Conservation (phyloP, 2,797 vertebrate genomes). For the Yasuhikotakia modesta region DNA sequence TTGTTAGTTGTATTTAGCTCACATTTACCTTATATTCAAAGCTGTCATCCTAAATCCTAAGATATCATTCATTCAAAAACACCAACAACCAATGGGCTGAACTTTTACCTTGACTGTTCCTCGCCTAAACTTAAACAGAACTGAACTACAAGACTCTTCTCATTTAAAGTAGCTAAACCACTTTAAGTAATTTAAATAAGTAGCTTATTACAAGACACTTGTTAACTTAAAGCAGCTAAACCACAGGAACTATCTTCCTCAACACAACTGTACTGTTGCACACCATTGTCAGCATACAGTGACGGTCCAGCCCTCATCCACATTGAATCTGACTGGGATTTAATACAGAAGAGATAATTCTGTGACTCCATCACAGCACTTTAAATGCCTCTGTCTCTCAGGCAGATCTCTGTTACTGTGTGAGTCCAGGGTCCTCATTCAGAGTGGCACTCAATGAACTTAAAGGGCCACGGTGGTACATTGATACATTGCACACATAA, state of each 20-base stretch:
- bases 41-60: no score
- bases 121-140: not conserved
- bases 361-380: conserved; percentile 49
- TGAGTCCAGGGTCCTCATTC: conserved; percentile 67
- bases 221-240: not conserved
- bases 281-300: not conserved
- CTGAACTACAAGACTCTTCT: not conserved
- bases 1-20: no score
- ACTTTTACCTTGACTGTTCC: no score
- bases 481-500: conserved; percentile 66
- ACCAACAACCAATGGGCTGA: not conserved
- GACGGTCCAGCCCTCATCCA: conserved; percentile 26
- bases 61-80: not conserved
- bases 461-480: conserved; percentile 64
- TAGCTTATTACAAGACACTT: not conserved
- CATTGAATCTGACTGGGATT: conserved; percentile 63
- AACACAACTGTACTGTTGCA: not conserved
- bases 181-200: not conserved
- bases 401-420: conserved; percentile 71
- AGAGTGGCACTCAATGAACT: conserved; percentile 69
- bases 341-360: conserved; percentile 64
- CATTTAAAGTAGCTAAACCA: no score
- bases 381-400: conserved; percentile 65
- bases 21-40: no score
- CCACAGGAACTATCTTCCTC: not conserved